Evolutionary conservation across 2,797 vertebrate species (phyloP).

Genomic region (Bufotes viridis): DNA sequence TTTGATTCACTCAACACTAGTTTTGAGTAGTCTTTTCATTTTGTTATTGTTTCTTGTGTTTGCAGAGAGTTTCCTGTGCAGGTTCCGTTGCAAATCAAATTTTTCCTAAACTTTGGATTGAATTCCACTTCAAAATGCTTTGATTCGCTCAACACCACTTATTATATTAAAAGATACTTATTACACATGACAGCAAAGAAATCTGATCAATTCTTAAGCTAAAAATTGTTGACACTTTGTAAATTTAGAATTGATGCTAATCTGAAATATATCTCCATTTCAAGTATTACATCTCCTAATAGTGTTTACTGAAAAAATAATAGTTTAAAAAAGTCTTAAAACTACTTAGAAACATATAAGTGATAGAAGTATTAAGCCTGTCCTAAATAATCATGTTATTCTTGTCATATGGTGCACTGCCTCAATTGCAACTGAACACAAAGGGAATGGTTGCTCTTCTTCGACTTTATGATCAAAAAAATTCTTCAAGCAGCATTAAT

Average conservation of each 20-base stretch:
- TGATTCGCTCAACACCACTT: too few relatives aligned
- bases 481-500: slow-evolving; percentile 1
- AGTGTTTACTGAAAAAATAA: neutral
- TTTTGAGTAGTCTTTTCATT: too few relatives aligned
- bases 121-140: too few relatives aligned
- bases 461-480: slow-evolving; percentile 3
- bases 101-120: too few relatives aligned
- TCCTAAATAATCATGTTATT: slow-evolving; percentile 19
- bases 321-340: too few relatives aligned
- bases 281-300: neutral
- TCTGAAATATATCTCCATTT: neutral
- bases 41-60: too few relatives aligned
- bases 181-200: too few relatives aligned
- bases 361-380: neutral
- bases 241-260: neutral
- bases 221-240: neutral
- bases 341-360: neutral
- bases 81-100: too few relatives aligned
- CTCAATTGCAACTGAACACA: slow-evolving; percentile 29
- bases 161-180: too few relatives aligned
- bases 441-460: slow-evolving; percentile 7
- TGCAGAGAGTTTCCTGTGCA: too few relatives aligned
- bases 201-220: too few relatives aligned
- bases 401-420: slow-evolving; percentile 1
- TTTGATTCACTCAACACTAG: too few relatives aligned